Evolutionary conservation across 2,888 invertebrate genomes (phyloP).

Genomic region (Rotaria sp.): DNA sequence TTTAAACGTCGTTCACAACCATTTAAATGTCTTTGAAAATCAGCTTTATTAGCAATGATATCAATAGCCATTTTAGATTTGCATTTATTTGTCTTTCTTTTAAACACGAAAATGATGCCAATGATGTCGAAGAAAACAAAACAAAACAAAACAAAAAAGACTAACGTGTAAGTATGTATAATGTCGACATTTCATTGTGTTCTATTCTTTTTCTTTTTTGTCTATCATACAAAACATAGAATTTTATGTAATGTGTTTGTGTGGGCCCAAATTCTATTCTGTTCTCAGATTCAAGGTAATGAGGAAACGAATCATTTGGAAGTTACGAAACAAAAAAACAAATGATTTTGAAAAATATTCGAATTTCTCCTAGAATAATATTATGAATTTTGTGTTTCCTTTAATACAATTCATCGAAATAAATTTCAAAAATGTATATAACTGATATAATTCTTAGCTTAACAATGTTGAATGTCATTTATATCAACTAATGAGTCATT

Average conservation of each 20-base stretch:
- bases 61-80: not conserved
- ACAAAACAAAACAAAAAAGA: not conserved
- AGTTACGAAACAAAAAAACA: no score
- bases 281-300: not conserved
- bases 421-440: no score
- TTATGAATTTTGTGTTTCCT: no score
- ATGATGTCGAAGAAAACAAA: not conserved
- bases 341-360: no score
- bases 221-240: not conserved
- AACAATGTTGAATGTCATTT: no score
- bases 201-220: not conserved
- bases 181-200: not conserved
- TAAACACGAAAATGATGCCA: not conserved
- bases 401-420: no score
- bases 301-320: not conserved
- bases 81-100: not conserved
- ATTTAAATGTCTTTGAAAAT: conserved; percentile 30
- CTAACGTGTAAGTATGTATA: not conserved
- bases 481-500: no score
- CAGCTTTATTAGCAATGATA: not conserved
- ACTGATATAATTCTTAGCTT: no score
- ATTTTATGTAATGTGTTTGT: not conserved
- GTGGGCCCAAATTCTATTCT: not conserved
- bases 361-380: no score
- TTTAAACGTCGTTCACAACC: not conserved